Conservation (phyloP, 2,797 vertebrate species). For the Brachyrhaphis roseni region DNA sequence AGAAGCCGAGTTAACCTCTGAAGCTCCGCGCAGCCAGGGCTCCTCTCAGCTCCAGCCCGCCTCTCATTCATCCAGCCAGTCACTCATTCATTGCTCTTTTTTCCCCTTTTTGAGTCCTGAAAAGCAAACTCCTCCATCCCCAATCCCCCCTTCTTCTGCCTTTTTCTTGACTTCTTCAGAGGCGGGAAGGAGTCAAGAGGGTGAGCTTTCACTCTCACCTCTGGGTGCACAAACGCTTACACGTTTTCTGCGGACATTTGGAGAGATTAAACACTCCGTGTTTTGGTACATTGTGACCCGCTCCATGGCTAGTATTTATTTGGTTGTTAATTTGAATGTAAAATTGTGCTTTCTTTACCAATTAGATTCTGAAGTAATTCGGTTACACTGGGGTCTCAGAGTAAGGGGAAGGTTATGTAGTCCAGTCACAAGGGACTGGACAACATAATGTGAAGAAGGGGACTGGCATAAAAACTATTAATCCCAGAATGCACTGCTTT, state of each 20-base stretch:
- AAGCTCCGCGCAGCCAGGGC: constrained; percentile 75
- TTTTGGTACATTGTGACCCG: not conserved
- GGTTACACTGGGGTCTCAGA: not conserved
- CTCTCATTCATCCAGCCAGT: constrained; percentile 74
- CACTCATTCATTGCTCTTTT: constrained; percentile 83
- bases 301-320: not conserved
- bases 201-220: constrained; percentile 65
- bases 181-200: constrained; percentile 76
- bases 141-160: constrained; percentile 40
- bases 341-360: not conserved
- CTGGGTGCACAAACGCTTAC: constrained; percentile 5
- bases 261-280: not conserved
- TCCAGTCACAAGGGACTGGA: too few species aligned
- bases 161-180: constrained; percentile 67
- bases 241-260: not conserved
- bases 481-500: too few species aligned
- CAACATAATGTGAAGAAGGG: too few species aligned
- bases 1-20: constrained; percentile 83
- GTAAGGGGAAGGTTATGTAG: not conserved
- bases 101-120: constrained; percentile 49
- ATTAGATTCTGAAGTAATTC: not conserved
- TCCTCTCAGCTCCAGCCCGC: constrained; percentile 68
- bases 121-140: constrained; percentile 67
- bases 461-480: too few species aligned
- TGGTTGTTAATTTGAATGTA: not conserved